Evolutionary conservation across 2,797 vertebrate genomes (phyloP).

Genomic region (Oceanodroma leucorhoa): DNA sequence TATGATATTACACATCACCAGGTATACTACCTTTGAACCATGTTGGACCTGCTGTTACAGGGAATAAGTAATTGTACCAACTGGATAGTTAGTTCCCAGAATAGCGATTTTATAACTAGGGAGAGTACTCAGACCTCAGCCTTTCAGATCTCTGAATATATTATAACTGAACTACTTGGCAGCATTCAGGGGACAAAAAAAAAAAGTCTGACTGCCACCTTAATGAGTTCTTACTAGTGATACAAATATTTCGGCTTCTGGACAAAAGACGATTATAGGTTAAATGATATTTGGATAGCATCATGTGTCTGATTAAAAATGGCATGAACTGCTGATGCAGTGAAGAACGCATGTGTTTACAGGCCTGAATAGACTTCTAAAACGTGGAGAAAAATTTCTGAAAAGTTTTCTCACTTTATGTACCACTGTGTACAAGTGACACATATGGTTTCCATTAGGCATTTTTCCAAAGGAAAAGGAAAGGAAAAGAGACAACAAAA

Average conservation of each 20-base stretch:
- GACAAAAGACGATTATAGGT: background rate
- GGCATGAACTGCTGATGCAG: slow-evolving; percentile 1
- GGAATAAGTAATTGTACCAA: background rate
- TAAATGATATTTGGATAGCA: slow-evolving; percentile 24
- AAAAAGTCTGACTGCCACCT: background rate
- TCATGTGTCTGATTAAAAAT: slow-evolving; percentile 14
- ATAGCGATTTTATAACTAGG: background rate
- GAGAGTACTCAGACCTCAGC: background rate
- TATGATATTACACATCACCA: background rate
- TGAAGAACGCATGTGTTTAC: slow-evolving; percentile 8
- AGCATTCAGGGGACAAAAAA: background rate
- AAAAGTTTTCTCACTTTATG: background rate
- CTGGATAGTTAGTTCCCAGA: background rate
- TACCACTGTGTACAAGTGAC: background rate
- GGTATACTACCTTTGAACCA: slow-evolving; percentile 14
- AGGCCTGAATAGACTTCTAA: background rate
- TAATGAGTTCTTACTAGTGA: background rate
- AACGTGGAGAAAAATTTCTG: background rate
- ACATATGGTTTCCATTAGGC: background rate
- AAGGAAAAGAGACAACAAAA: background rate
- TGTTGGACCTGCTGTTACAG: background rate
- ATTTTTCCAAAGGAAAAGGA: background rate
- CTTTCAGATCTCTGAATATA: background rate
- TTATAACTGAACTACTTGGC: background rate
- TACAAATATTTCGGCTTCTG: slow-evolving; percentile 11